phyloP scores from a whole-genome alignment of 2,113 vertebrate species.

The Peucedramus taeniatus region DNA sequence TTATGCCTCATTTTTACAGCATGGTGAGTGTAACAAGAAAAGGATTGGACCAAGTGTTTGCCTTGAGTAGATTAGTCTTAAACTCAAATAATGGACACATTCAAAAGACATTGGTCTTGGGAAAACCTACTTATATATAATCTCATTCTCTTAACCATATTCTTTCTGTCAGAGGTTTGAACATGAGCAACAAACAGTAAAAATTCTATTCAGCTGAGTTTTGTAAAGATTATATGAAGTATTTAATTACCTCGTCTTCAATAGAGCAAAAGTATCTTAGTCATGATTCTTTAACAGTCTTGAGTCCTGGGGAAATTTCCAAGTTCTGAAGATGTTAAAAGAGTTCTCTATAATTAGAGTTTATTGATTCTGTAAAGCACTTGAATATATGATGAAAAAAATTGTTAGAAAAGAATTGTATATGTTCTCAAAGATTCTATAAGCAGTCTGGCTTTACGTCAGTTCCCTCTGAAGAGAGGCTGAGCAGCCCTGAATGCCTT shows the following conservation, averaged over 20 bases:
- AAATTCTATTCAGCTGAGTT: background rate
- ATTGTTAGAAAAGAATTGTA: background rate
- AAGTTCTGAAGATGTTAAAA: background rate
- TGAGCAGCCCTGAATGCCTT: background rate
- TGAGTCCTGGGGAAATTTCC: background rate
- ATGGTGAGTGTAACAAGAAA: background rate
- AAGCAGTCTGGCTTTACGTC: background rate
- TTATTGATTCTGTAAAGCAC: background rate
- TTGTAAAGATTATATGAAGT: background rate
- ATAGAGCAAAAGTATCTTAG: background rate
- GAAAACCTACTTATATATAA: background rate
- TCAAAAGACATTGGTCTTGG: background rate
- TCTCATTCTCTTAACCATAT: background rate
- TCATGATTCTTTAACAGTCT: background rate
- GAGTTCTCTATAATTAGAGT: background rate
- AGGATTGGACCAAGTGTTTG: background rate
- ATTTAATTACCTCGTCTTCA: background rate
- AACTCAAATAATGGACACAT: background rate
- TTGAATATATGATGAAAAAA: background rate
- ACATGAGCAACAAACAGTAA: background rate
- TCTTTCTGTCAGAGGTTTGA: background rate
- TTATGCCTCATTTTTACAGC: background rate
- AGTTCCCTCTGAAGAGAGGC: background rate
- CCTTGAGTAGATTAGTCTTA: background rate
- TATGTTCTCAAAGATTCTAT: background rate